phyloP scores from a whole-genome alignment of 2,888 invertebrate species.

The Myathropa florea region DNA sequence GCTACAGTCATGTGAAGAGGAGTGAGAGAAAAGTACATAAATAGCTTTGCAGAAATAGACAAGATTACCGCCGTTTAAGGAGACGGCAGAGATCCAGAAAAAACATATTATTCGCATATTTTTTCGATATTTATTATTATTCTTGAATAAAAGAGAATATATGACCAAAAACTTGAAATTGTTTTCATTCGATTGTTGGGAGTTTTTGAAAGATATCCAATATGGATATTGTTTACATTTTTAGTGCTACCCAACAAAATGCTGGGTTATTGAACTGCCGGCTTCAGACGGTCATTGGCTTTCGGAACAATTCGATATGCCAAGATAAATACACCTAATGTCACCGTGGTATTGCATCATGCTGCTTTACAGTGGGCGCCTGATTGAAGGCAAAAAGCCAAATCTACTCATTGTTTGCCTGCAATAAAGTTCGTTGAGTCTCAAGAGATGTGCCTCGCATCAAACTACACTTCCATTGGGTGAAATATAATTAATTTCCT shows the following conservation, averaged over 20 bases:
- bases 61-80: background rate
- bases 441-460: no score
- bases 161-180: conserved; percentile 7
- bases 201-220: background rate
- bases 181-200: background rate
- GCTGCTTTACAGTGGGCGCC: background rate
- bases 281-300: conserved; percentile 30
- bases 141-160: conserved; percentile 32
- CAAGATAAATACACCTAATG: conserved; percentile 9
- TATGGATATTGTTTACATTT: background rate
- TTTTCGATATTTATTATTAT: conserved; percentile 67
- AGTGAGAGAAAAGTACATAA: conserved; percentile 2
- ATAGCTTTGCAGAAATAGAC: background rate
- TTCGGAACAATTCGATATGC: background rate
- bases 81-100: conserved; percentile 39
- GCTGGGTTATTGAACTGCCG: conserved; percentile 20
- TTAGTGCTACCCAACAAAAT: background rate
- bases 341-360: conserved; percentile 32
- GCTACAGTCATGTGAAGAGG: background rate
- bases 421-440: no score
- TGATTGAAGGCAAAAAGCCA: background rate
- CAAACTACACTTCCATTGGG: no score
- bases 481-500: no score
- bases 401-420: no score
- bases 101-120: conserved; percentile 59